Conservation (phyloP, 2,888 invertebrate species). For the Priocnemis perturbator region DNA sequence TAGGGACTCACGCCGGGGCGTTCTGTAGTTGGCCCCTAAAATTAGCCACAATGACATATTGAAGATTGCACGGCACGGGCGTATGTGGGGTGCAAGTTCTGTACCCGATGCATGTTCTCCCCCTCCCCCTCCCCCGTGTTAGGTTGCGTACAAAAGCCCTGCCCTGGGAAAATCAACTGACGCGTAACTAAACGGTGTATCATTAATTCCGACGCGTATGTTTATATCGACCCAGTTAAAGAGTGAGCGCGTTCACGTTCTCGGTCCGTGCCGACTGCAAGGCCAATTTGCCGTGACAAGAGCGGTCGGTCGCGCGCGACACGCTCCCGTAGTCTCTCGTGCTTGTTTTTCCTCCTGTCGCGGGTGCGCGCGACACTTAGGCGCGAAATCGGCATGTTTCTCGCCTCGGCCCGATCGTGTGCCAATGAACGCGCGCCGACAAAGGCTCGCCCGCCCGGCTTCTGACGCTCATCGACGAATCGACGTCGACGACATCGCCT, state of each 20-base stretch:
- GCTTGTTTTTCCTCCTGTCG: constrained; percentile 16
- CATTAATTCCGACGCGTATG: constrained; percentile 73
- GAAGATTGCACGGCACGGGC: constrained; percentile 48
- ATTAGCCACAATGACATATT: constrained; percentile 75
- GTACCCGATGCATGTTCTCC: too few relatives aligned
- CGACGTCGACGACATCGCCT: too few relatives aligned
- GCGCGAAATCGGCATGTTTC: constrained; percentile 13
- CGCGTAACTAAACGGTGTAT: constrained; percentile 75
- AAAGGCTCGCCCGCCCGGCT: constrained; percentile 40
- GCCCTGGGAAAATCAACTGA: constrained; percentile 75
- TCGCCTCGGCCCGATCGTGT: constrained; percentile 39
- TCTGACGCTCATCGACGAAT: constrained; percentile 42
- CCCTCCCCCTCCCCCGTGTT: too few relatives aligned
- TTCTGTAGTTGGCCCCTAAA: constrained; percentile 66
- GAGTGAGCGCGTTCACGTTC: constrained; percentile 27
- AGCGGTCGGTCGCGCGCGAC: not conserved
- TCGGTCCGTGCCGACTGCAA: not conserved
- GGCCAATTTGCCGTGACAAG: constrained; percentile 44
- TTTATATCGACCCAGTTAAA: constrained; percentile 67
- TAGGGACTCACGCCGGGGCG: constrained; percentile 21
- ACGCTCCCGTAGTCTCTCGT: constrained; percentile 2
- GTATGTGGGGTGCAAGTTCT: constrained; percentile 11
- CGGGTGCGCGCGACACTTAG: constrained; percentile 24
- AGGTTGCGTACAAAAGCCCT: constrained; percentile 40
- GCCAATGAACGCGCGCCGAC: constrained; percentile 50